These are phyloP conservation scores for Heterotis niloticus DNA, from an alignment of 2,113 vertebrate species.

Conservation along the genomic window DNA sequence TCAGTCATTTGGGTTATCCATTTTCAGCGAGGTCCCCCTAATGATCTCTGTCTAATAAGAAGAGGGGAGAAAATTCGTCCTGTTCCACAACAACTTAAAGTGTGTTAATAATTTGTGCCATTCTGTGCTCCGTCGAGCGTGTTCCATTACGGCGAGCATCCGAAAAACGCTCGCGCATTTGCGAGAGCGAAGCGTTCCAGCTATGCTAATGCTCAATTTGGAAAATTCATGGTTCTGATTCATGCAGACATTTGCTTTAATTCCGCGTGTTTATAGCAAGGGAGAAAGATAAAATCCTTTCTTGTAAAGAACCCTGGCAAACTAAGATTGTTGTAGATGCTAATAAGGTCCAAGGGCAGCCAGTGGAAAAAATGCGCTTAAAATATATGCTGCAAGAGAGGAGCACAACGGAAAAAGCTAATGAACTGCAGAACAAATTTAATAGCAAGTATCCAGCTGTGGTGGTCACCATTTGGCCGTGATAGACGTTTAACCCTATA, in stretches of 20 bases:
- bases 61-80: background rate
- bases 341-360: background rate
- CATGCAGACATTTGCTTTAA: constrained; percentile 14
- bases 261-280: background rate
- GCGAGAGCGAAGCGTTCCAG: constrained; percentile 15
- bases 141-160: constrained; percentile 27
- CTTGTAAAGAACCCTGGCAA: background rate
- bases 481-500: no score
- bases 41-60: constrained; percentile 31
- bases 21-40: constrained; percentile 32
- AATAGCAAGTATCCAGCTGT: background rate
- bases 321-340: background rate
- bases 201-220: constrained; percentile 3
- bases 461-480: no score
- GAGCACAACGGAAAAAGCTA: background rate
- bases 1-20: background rate
- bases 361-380: background rate
- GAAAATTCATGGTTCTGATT: constrained; percentile 10
- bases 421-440: background rate
- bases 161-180: constrained; percentile 28
- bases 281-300: background rate
- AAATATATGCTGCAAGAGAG: background rate
- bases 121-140: constrained; percentile 33
- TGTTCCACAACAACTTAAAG: constrained; percentile 28
- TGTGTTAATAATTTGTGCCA: constrained; percentile 33